A percentile compares a stretch with the other conserved stretches of the same genome.
Conservation (phyloP, 2,113 vertebrate species). For the Neolamprologus toae region DNA sequence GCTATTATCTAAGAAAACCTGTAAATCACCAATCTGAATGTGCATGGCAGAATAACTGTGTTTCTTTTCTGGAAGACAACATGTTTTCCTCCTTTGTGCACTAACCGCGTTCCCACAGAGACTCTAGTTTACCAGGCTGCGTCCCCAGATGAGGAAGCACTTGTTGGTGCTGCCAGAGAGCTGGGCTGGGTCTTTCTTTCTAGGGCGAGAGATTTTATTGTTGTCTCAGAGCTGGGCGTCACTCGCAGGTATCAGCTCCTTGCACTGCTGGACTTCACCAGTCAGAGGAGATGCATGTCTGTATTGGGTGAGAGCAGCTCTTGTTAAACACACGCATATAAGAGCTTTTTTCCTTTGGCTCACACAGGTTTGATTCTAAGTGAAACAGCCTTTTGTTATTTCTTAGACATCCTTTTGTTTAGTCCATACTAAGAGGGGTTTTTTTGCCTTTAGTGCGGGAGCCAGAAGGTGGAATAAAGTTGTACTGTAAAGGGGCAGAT, state of each 20-base stretch:
- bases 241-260: slow-evolving; percentile 76
- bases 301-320: slow-evolving; percentile 77
- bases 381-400: background rate
- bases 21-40: background rate
- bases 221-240: slow-evolving; percentile 79
- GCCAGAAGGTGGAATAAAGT: slow-evolving; percentile 79
- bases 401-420: background rate
- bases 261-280: slow-evolving; percentile 90
- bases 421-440: background rate
- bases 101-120: slow-evolving; percentile 52
- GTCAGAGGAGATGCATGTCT: slow-evolving; percentile 88
- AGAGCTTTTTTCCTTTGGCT: background rate
- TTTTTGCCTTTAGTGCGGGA: slow-evolving; percentile 73
- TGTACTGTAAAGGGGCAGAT: slow-evolving; percentile 94
- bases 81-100: background rate
- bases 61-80: background rate
- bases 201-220: slow-evolving; percentile 81
- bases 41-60: background rate
- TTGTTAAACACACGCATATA: background rate
- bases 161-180: slow-evolving; percentile 82
- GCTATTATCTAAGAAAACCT: background rate
- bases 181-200: slow-evolving; percentile 85
- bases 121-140: slow-evolving; percentile 84
- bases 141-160: slow-evolving; percentile 86
- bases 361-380: background rate